phyloP scores from a whole-genome alignment of 2,113 vertebrate species.

The Murina feae region DNA sequence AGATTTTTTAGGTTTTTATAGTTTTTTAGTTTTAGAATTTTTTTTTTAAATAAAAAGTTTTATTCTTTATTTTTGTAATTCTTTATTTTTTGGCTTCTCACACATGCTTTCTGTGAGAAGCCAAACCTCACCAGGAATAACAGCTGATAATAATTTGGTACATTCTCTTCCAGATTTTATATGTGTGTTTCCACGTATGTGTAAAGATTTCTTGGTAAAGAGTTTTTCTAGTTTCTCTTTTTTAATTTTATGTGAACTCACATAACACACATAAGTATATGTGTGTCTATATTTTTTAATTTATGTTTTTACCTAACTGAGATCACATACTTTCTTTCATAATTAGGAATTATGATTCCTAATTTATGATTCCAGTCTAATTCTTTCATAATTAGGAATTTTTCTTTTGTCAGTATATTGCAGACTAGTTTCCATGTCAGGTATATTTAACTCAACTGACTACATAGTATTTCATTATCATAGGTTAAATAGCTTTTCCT shows the following conservation, averaged over 20 bases:
- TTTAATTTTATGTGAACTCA: background rate
- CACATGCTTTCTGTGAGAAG: background rate
- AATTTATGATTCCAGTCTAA: no score
- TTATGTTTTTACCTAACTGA: background rate
- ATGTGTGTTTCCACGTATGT: background rate
- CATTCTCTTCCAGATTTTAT: background rate
- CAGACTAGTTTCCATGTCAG: background rate
- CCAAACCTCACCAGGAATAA: background rate
- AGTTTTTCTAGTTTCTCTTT: background rate
- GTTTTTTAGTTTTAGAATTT: background rate
- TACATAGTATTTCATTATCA: background rate
- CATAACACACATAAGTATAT: background rate
- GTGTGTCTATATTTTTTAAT: background rate
- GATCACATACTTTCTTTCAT: background rate
- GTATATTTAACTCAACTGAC: background rate
- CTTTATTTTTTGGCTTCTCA: background rate
- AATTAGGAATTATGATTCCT: background rate
- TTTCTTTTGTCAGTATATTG: background rate
- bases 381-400: background rate
- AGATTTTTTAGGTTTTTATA: background rate
- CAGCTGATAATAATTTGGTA: background rate
- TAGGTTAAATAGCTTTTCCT: background rate
- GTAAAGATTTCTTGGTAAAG: background rate
- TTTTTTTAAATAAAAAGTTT: background rate
- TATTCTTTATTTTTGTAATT: background rate